Percentiles rank a stretch among this genome's conserved stretches.
phyloP scores from a whole-genome alignment of 2,797 vertebrate genomes.

The Chelonia mydas region DNA sequence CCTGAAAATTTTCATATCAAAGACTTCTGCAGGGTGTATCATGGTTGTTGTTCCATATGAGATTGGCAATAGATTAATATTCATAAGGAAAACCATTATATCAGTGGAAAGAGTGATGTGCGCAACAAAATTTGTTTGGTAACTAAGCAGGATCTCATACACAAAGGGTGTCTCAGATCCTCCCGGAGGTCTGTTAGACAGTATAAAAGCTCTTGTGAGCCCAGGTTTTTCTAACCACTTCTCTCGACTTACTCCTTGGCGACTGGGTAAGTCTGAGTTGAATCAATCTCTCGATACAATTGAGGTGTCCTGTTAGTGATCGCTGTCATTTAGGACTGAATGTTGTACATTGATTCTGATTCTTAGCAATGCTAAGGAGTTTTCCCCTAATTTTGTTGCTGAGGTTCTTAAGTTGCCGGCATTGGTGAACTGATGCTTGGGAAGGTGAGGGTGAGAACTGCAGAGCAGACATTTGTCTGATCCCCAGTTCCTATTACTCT shows the following conservation, averaged over 20 bases:
- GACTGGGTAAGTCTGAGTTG: not conserved
- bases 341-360: not conserved
- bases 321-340: not conserved
- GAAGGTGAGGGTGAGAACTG: too few relatives aligned
- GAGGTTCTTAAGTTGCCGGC: too few relatives aligned
- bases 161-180: conserved; percentile 54
- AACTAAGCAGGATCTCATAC: not conserved
- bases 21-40: not conserved
- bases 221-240: not conserved
- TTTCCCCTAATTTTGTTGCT: too few relatives aligned
- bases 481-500: too few relatives aligned
- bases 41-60: not conserved
- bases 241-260: not conserved
- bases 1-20: not conserved
- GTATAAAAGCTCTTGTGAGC: not conserved
- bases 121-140: not conserved
- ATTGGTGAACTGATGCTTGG: too few relatives aligned
- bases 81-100: not conserved
- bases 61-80: not conserved
- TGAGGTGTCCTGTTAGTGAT: too few relatives aligned
- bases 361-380: not conserved
- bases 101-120: not conserved
- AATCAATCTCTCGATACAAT: not conserved
- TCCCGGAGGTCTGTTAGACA: not conserved
- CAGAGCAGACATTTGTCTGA: too few relatives aligned